A percentile compares a stretch with the other conserved stretches of the same genome.
Evolutionary conservation across 2,888 invertebrate genomes (phyloP).

Genomic region (Leptopilina myrica): DNA sequence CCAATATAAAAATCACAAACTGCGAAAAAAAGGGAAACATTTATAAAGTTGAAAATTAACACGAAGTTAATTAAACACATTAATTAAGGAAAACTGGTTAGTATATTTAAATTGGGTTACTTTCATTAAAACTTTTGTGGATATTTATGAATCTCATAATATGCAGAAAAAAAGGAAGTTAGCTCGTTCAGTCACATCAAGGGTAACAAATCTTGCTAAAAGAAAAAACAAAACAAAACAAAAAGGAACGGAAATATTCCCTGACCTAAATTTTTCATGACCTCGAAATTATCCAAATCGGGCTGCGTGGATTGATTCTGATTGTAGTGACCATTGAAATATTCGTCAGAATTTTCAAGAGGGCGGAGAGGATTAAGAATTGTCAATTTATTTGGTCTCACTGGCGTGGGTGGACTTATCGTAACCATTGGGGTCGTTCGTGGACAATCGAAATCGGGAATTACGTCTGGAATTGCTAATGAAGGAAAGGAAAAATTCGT

Average conservation of each 20-base stretch:
- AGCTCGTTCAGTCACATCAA: conserved; percentile 18
- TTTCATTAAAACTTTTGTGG: background rate
- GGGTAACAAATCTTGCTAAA: background rate
- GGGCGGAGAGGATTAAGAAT: conserved; percentile 61
- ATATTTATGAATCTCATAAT: conserved; percentile 1
- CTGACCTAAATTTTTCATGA: conserved; percentile 37
- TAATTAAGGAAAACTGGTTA: background rate
- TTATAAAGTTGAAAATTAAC: background rate
- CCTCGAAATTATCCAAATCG: conserved; percentile 33
- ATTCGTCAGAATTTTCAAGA: conserved; percentile 33
- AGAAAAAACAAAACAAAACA: no score
- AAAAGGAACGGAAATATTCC: background rate
- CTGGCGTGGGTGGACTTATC: conserved; percentile 61
- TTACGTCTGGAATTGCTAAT: conserved; percentile 39
- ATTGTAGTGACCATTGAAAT: conserved; percentile 35
- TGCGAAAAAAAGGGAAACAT: no score
- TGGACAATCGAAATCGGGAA: conserved; percentile 30
- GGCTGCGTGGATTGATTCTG: conserved; percentile 22
- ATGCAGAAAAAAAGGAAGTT: conserved; percentile 1
- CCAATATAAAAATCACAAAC: no score
- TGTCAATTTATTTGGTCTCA: conserved; percentile 60
- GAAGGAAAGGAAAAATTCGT: conserved; percentile 11
- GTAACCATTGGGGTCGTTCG: conserved; percentile 52
- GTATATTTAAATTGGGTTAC: background rate
- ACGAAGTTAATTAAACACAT: background rate